phyloP scores from a whole-genome alignment of 2,888 invertebrate species.

The Dysmachus trigonus region DNA sequence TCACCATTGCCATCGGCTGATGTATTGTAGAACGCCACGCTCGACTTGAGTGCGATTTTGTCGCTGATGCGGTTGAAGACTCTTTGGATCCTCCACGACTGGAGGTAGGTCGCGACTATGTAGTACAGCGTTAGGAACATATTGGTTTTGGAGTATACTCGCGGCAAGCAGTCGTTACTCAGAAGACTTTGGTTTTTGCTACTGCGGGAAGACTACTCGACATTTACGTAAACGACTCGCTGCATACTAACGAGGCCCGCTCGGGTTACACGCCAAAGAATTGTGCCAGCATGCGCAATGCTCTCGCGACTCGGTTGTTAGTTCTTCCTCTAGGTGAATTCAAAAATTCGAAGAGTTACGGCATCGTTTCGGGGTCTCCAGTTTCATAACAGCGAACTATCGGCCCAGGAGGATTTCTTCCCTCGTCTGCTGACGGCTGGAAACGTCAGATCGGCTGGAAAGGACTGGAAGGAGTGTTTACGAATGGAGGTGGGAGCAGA shows the following conservation, averaged over 20 bases:
- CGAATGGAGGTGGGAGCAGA: neutral
- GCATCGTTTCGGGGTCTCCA: neutral
- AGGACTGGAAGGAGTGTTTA: neutral
- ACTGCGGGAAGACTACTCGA: neutral
- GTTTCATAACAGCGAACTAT: conserved; percentile 18
- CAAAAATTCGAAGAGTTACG: neutral
- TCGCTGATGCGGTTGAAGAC: conserved; percentile 75
- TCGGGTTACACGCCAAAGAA: neutral
- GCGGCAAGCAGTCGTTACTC: neutral
- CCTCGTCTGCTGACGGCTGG: neutral
- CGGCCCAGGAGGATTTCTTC: neutral
- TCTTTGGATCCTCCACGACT: conserved; percentile 79
- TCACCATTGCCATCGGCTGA: conserved; percentile 64
- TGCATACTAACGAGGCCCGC: neutral
- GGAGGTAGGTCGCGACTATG: conserved; percentile 83
- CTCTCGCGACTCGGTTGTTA: neutral
- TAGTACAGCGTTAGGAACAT: conserved; percentile 85
- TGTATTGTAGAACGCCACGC: conserved; percentile 71
- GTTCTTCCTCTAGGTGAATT: neutral
- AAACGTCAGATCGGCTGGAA: neutral
- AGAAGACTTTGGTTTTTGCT: neutral
- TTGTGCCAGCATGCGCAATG: conserved; percentile 18
- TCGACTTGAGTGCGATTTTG: conserved; percentile 69
- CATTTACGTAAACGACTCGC: conserved; percentile 21
- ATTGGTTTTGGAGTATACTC: conserved; percentile 45